These are phyloP conservation scores for Drosophila pallidifrons DNA, from an alignment of 1,140 invertebrate species.

Conservation along the genomic window DNA sequence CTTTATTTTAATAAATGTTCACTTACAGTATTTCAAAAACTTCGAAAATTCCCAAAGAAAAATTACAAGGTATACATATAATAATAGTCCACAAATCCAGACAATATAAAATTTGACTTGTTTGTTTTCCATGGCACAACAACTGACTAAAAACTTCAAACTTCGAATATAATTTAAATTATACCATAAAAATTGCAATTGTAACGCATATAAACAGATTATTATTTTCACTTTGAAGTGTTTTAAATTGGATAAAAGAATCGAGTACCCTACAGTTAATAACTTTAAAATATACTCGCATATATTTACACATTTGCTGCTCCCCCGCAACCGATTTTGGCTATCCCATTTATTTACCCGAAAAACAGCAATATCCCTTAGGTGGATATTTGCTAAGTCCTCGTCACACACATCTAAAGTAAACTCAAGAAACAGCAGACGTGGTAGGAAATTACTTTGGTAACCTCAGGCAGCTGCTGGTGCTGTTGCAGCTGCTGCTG, in stretches of 20 bases:
- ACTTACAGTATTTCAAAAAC: too few species aligned
- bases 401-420: conserved; percentile 10
- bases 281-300: not conserved
- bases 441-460: conserved; percentile 19
- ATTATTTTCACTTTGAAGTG: too few species aligned
- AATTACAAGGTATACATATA: not conserved
- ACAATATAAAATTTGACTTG: not conserved
- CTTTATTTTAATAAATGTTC: too few species aligned
- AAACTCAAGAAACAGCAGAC: not conserved
- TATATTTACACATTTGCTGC: not conserved
- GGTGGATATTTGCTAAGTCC: conserved; percentile 13
- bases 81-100: not conserved
- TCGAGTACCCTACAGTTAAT: not conserved
- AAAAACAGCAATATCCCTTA: not conserved
- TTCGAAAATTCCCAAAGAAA: not conserved
- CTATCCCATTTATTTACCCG: not conserved
- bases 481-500: conserved; percentile 6
- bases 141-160: not conserved
- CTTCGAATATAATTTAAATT: not conserved
- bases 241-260: too few species aligned
- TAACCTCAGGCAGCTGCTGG: conserved; percentile 11
- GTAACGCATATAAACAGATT: not conserved
- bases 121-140: not conserved
- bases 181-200: not conserved
- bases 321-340: not conserved